Evolutionary conservation across 2,797 vertebrate genomes (phyloP), one percentile per base, ranked within the genome.

Genomic region (Amniataba percoides): DNA sequence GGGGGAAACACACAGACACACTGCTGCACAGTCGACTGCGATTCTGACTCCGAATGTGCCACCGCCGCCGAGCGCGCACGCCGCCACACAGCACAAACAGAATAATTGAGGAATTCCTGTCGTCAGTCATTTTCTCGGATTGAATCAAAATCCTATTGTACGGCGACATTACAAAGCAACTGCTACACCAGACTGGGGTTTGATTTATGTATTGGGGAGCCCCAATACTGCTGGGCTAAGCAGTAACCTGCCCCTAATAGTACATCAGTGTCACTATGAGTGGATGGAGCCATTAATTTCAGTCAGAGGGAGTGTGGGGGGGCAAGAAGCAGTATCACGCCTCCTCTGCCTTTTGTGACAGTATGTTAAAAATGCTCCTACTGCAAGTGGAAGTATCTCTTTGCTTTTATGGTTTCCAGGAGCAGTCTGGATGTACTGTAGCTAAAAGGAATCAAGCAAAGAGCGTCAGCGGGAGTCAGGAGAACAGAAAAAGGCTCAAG

Each of bases 201-300:
- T 89, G 91, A 93, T 92, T 87, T 90, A 92, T 94, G 87, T 45
- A 69, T 70, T 8, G 31, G 71, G 73, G 74, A 80, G 72, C 57
- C 58, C 36, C 23, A 53, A 77, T 82, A 89, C 75, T 39, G 81
- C 88, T 83, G 78, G 87, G 71, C 83, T 81, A 80, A 87, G 92
- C 83, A 88, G 70, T 68, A 71, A 60, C 65, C 78, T 77, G 88
- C 77, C 81, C 81, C 77, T 57, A 85, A 81, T 85, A 88, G 81
- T 92, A 84, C 74, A 91, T 93, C 90, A 90, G 77, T 93, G 89
- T 88, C 89, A 87, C 36, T 4, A 3, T 39, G 55, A 71, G 74
- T 40, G 65, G 75, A 82, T 72, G 56, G 31, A 72, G 87, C 67
- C 80, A 92, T 93, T 90, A 23, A 83, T 92, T 87, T 56, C 53